Evolutionary conservation across 2,797 vertebrate genomes (phyloP), one percentile per base, ranked within the genome.

Genomic region (Philypnodon macrostomus): DNA sequence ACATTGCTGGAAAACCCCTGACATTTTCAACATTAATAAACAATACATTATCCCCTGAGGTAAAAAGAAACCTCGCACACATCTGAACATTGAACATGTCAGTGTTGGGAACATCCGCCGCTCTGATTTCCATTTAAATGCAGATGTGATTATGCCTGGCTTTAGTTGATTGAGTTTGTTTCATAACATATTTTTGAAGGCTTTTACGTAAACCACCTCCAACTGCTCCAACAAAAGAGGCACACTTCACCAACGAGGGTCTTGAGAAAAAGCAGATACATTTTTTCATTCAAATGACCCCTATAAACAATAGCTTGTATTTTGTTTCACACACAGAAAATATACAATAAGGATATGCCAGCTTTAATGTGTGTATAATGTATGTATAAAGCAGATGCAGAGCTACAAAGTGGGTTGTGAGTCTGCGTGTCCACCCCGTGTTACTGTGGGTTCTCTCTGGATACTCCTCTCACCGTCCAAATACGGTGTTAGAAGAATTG

Each of bases 121-220:
- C 37, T 47, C 55, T 67, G 51, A 62, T 52, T 63, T 66, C 27
- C 40, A 59, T 73, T 70, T 53, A 58, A 70, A 73, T 49, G 35
- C 18, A 54, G 58, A 63, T 63, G 36, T 45, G 47, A 67, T 67
- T 69, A 60, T 48, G 50, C 56, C 50, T 68, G 1, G 12, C 35
- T 59, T 60, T 50, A 63, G 63, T 69, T 70, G 53, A 75, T 73
- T 32, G n/a, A 47, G 53, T 35, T 69, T 54, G 59, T 75, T 75
- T 68, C 55, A 36, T 53, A 48, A 53, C 50, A 63, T 54, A 33
- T 52, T 57, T 39, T 70, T 30, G 4, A n/a, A 49, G 46, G 41
- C 29, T 58, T 69, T 68, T 46, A 57, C 58, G 45, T 65, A 55
- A 56, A 58, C 17, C 46, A 40, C 41, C 56, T 58, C 63, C 30